These are phyloP conservation scores for Strix occidentalis DNA, from an alignment of 2,797 vertebrate species.

Conservation along the genomic window DNA sequence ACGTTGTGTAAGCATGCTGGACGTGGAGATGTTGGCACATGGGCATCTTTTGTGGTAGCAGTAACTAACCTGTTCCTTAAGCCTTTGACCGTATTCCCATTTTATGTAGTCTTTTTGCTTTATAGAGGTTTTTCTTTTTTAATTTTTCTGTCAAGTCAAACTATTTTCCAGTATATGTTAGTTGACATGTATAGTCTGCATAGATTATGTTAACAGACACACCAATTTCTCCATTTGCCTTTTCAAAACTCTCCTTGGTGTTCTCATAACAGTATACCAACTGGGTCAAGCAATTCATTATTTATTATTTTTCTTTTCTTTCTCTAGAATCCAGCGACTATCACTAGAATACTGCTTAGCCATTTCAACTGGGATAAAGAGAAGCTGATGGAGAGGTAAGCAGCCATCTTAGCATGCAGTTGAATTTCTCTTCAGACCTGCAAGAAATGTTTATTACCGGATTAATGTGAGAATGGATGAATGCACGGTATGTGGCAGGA, in stretches of 20 bases:
- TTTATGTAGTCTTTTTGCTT: not conserved
- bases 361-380: conserved; percentile 99
- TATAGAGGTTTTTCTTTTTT: not conserved
- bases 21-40: not conserved
- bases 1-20: fast-evolving
- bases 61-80: not conserved
- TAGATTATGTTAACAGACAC: not conserved
- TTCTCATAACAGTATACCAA: not conserved
- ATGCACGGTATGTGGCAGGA: not conserved
- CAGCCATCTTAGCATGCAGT: not conserved
- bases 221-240: not conserved
- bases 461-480: not conserved
- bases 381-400: conserved; percentile 99
- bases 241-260: not conserved
- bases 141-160: not conserved
- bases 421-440: not conserved
- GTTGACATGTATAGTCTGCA: not conserved
- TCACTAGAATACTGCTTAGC: conserved; percentile 99
- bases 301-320: not conserved
- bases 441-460: not conserved
- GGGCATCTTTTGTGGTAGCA: not conserved
- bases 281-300: not conserved
- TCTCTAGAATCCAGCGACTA: conserved; percentile 95
- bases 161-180: not conserved
- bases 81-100: not conserved